A percentile compares a stretch with the other conserved stretches of the same genome.
Evolutionary conservation across 1,140 invertebrate genomes (phyloP).

Genomic region (Trachymyrmex septentrionalis): DNA sequence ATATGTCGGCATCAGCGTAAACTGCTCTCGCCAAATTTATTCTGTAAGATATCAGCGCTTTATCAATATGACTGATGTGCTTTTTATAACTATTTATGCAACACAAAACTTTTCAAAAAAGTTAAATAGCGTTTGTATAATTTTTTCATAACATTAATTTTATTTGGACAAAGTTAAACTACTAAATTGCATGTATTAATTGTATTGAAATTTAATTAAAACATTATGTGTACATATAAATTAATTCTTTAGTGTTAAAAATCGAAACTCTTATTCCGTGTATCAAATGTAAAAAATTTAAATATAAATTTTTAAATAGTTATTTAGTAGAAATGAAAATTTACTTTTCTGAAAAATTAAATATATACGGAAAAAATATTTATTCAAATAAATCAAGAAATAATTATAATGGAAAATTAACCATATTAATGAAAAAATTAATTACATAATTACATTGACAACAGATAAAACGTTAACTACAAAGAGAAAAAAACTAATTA

Average conservation of each 20-base stretch:
- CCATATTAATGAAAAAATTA: neutral
- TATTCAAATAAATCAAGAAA: neutral
- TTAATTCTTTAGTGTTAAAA: neutral
- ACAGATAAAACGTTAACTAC: neutral
- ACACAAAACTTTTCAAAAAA: too few species aligned
- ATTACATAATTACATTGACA: neutral
- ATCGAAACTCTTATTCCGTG: neutral
- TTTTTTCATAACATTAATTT: too few species aligned
- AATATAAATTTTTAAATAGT: neutral
- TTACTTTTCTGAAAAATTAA: neutral
- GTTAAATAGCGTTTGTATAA: too few species aligned
- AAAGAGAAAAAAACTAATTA: neutral
- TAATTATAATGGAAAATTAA: neutral
- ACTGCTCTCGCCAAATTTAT: constrained; percentile 90
- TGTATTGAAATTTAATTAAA: constrained; percentile 4
- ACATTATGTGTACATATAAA: neutral
- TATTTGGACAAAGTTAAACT: neutral
- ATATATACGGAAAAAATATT: neutral
- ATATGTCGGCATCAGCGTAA: constrained; percentile 89
- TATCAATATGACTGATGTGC: neutral
- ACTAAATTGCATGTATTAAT: neutral
- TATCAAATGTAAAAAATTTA: neutral
- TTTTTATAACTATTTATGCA: too few species aligned
- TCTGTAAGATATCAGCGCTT: constrained; percentile 79
- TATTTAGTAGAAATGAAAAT: neutral